Conservation (phyloP, 2,797 vertebrate genomes). For the Schizopygopsis malacanthus region DNA sequence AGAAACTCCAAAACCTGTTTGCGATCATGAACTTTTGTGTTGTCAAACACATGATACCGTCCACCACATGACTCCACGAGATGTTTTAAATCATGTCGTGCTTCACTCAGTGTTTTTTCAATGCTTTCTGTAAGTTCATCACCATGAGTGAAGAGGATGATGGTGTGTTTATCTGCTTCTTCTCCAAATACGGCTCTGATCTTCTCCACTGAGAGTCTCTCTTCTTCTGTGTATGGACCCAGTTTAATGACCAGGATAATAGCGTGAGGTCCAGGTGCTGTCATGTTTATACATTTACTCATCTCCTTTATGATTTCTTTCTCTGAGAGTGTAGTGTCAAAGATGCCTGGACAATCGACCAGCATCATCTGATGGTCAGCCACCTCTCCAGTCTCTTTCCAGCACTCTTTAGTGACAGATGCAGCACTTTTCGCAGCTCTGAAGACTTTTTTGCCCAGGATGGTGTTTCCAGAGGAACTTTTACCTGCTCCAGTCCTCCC, state of each 20-base stretch:
- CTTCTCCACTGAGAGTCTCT: background rate
- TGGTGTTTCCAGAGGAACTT: constrained; percentile 47
- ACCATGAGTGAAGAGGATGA: constrained; percentile 54
- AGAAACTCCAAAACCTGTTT: constrained; percentile 57
- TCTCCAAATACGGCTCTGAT: constrained; percentile 57
- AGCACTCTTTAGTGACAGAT: constrained; percentile 57
- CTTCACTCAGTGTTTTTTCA: background rate
- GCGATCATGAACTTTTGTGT: background rate
- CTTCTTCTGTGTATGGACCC: constrained; percentile 16
- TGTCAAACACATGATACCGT: constrained; percentile 55
- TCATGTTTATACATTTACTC: constrained; percentile 57
- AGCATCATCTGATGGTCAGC: constrained; percentile 54
- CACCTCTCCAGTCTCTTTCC: constrained; percentile 26
- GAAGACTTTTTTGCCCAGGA: constrained; percentile 55
- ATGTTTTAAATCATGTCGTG: background rate
- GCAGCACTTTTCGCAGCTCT: constrained; percentile 29
- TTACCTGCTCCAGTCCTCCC: constrained; percentile 43
- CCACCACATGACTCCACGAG: constrained; percentile 29
- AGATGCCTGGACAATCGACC: constrained; percentile 46
- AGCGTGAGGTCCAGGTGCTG: constrained; percentile 58
- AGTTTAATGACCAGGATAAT: constrained; percentile 58
- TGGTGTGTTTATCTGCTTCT: constrained; percentile 52
- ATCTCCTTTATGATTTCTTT: background rate
- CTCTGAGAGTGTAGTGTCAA: constrained; percentile 8
- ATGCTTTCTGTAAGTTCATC: background rate